Conservation (phyloP, 2,797 vertebrate genomes). For the Mergus octosetaceus region DNA sequence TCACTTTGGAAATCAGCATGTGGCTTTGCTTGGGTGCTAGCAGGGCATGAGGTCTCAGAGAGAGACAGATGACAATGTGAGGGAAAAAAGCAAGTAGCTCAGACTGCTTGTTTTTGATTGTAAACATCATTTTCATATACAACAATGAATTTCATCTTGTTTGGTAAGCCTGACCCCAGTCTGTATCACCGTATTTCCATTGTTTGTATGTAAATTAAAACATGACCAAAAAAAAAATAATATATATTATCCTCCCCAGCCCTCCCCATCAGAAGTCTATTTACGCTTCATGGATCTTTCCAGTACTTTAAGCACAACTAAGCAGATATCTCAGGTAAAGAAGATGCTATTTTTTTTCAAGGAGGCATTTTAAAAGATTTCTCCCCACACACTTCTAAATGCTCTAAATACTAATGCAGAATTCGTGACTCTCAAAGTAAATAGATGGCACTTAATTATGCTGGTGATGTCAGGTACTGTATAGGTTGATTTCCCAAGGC, state of each 20-base stretch:
- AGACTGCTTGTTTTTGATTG: constrained; percentile 62
- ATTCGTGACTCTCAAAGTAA: constrained; percentile 78
- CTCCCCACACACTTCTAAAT: constrained; percentile 44
- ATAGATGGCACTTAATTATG: constrained; percentile 80
- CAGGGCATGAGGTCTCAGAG: constrained; percentile 56
- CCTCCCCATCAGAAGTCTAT: constrained; percentile 21
- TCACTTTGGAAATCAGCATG: constrained; percentile 75
- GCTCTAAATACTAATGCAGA: constrained; percentile 78
- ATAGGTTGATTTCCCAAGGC: constrained; percentile 95
- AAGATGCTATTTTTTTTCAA: constrained; percentile 54
- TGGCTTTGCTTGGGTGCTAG: constrained; percentile 73
- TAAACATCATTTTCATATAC: constrained; percentile 64
- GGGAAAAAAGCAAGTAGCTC: constrained; percentile 57
- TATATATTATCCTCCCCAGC: background rate
- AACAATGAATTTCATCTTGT: constrained; percentile 48
- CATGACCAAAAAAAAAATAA: background rate
- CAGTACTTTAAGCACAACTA: constrained; percentile 73
- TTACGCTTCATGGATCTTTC: constrained; percentile 70
- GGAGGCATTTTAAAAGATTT: constrained; percentile 42
- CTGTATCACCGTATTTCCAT: constrained; percentile 47
- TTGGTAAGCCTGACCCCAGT: constrained; percentile 64
- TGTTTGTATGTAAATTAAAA: constrained; percentile 63
- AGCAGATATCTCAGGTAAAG: constrained; percentile 69
- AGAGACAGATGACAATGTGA: constrained; percentile 63
- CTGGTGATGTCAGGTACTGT: constrained; percentile 80